Base-by-base conservation (phyloP, 2,888 invertebrate genomes). In the Limenitis camilla region DNA sequence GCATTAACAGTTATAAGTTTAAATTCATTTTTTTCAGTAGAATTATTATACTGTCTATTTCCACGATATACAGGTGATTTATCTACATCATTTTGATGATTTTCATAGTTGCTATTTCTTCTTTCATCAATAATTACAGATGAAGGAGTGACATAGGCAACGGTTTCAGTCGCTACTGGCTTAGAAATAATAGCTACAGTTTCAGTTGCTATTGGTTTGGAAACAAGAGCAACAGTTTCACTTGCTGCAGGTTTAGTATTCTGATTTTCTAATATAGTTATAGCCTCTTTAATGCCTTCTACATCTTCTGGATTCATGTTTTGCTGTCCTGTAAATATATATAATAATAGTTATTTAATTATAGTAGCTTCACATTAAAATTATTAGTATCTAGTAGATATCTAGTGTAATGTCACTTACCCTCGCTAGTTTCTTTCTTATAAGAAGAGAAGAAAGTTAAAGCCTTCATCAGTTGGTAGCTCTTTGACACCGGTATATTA, bases 381-480 rank as follows among this genome's bases (percentile, higher is more conserved):
- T 6, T 39, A 3, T 40, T 8, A n/a, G 27, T 40, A 29, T 40
- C n/a, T 40, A 1, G 4, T n/a, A n/a, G n/a, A n/a, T n/a, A 11
- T 11, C n/a, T n/a, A n/a, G n/a, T 11, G 5, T 30, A 9, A n/a
- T 1, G 8, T 6, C 1, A 48, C 30, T 61, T 61, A 73, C 78
- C 73, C 49, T 81, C 78, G 60, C 81, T 78, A 71, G 80, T 78
- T 50, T 92, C 91, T 67, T 93, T 94, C 71, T 93, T 94, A 70
- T 94, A 95, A 31, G 93, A 91, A 0, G 95, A 95, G 82, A 96
- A 96, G 85, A 96, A 96, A 0, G 95, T 95, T 7, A 96, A 81
- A 0, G 95, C 95, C 75, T 95, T 95, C 94, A 96, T 96, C 5
- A 96, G 88, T 76, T 96, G 96, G 74, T 96, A 96, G 75, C 95